phyloP scores from a whole-genome alignment of 2,113 vertebrate genomes.

The Percina caprodes region DNA sequence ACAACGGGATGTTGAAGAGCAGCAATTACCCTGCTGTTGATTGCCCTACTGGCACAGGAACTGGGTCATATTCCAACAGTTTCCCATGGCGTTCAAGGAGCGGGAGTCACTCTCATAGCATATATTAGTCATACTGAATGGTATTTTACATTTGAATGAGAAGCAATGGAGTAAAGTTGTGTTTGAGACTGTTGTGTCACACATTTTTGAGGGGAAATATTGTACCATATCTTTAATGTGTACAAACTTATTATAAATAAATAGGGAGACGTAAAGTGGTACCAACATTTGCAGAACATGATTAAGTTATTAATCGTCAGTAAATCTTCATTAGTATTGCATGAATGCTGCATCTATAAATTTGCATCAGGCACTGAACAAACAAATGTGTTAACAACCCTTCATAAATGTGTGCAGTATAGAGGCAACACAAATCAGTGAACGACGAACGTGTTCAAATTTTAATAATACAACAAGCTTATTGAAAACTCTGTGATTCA shows the following conservation, averaged over 20 bases:
- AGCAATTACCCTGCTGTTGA: slow-evolving; percentile 42
- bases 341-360: neutral
- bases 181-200: neutral
- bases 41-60: slow-evolving; percentile 35
- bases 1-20: slow-evolving; percentile 43
- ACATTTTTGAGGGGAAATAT: neutral
- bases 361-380: neutral
- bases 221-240: neutral
- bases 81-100: slow-evolving; percentile 17
- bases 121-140: slow-evolving; percentile 3
- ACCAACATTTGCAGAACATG: neutral
- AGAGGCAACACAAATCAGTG: neutral
- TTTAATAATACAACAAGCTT: neutral
- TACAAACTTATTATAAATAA: neutral
- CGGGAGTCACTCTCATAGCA: neutral
- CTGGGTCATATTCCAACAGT: slow-evolving; percentile 26
- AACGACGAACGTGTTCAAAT: neutral
- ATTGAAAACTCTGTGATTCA: neutral
- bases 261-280: neutral
- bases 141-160: neutral
- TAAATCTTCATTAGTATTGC: neutral
- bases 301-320: neutral
- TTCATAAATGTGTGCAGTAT: neutral
- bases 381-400: neutral
- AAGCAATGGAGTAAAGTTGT: neutral